phyloP scores from a whole-genome alignment of 2,113 vertebrate genomes.

The Cephalopholis sonnerati region DNA sequence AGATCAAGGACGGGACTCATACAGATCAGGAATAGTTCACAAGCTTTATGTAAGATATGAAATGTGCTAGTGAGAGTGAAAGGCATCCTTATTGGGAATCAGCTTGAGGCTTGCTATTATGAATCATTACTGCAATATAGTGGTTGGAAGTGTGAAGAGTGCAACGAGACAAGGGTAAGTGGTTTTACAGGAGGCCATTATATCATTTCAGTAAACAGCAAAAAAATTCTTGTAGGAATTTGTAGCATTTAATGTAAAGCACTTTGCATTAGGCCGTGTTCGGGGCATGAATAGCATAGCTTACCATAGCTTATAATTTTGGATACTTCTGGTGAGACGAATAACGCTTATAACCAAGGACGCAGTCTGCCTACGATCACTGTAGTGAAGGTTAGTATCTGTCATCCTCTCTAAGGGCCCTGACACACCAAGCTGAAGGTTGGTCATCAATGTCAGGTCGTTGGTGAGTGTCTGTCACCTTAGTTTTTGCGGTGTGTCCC shows the following conservation, averaged over 20 bases:
- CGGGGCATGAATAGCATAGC: neutral
- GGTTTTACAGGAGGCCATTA: neutral
- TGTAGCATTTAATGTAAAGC: neutral
- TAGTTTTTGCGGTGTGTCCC: too few species aligned
- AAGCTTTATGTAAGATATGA: slow-evolving; percentile 25
- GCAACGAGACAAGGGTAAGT: neutral
- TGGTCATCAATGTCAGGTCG: too few species aligned
- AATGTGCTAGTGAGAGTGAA: slow-evolving; percentile 8
- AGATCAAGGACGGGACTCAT: slow-evolving; percentile 55
- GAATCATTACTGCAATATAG: neutral
- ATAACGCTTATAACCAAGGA: too few species aligned
- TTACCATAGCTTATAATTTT: too few species aligned
- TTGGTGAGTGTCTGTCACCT: too few species aligned
- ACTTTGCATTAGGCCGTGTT: neutral
- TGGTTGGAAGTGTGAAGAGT: neutral
- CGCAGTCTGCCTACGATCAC: too few species aligned
- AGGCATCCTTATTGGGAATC: slow-evolving; percentile 1
- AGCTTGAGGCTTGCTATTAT: neutral
- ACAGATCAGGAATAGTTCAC: slow-evolving; percentile 35
- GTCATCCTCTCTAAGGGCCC: too few species aligned
- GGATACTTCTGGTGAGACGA: too few species aligned
- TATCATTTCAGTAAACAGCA: slow-evolving; percentile 2
- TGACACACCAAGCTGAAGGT: too few species aligned
- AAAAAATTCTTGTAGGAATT: neutral
- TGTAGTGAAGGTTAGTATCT: too few species aligned